Percentiles rank a stretch among this genome's conserved stretches.
phyloP scores from a whole-genome alignment of 2,113 vertebrate species.

The Hyaena hyaena region DNA sequence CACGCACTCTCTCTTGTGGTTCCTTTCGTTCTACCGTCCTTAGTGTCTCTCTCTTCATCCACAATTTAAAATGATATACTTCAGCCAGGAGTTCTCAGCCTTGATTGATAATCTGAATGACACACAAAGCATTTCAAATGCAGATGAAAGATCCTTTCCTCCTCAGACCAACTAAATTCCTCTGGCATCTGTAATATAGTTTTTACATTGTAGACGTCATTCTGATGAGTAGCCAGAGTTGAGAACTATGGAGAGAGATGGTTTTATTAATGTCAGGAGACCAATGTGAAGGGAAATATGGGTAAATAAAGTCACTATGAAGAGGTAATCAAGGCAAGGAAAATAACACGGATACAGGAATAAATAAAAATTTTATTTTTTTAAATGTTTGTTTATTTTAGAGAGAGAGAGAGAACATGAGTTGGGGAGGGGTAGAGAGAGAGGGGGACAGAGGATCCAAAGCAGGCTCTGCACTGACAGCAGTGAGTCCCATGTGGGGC shows the following conservation, averaged over 20 bases:
- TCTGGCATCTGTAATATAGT: rapidly evolving
- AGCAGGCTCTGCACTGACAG: too few species aligned
- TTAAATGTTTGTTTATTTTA: too few species aligned
- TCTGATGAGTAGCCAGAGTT: neutral
- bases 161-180: neutral
- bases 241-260: neutral
- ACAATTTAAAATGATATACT: neutral
- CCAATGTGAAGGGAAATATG: neutral
- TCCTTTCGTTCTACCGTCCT: neutral
- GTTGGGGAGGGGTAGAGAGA: too few species aligned
- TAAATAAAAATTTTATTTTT: too few species aligned
- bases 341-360: neutral
- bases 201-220: neutral
- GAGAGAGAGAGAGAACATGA: too few species aligned
- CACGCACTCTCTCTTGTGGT: neutral
- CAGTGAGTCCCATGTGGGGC: too few species aligned
- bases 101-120: neutral
- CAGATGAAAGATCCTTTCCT: neutral
- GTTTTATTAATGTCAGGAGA: neutral
- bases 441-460: too few species aligned
- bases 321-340: neutral
- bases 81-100: neutral
- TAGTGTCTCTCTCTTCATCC: neutral
- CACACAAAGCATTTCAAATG: neutral
- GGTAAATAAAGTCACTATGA: neutral